Base-by-base conservation (phyloP, 2,888 invertebrate species). In the Brenthis ino region DNA sequence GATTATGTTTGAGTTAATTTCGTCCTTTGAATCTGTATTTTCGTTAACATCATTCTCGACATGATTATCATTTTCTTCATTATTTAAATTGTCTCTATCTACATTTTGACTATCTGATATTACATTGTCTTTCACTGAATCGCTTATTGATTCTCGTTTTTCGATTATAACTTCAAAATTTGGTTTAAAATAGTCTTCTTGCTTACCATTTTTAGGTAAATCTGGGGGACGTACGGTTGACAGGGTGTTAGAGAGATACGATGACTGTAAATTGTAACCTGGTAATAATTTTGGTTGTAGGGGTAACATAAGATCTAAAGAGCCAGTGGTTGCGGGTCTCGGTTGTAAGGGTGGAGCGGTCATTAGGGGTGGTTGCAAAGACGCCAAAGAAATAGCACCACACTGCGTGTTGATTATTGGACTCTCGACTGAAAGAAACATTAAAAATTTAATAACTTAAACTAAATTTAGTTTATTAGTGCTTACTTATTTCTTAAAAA, bases 251-350 rank as follows among this genome's bases (percentile, higher is more conserved):
- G 94, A 89, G 51, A 91, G 81, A 79, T 87, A 93, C 68, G 91
- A 88, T 14, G 92, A 85, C 71, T 93, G 93, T 0, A 91, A 85
- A 80, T 93, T 93, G 83, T 94, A 94, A 48, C 93, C 93, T 57
- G 94, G 94, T 76, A 95, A 89, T 74, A 95, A 88, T 80, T 95
- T 95, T 71, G 96, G 96, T 93, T 96, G 96, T 68, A 96, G 86
- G 70, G 96, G 96, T 80, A 96, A 92, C 87, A 95, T 94, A 75
- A 95, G 94, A 80, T 95, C 95, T 81, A 94, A 87, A 85, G 95
- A 94, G 71, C 95, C 95, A 51, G 95, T 95, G 76, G 95, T 96
- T 61, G 96, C 95, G 74, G 95, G 94, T 75, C 96, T 89, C 58
- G 96, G 95, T 89, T 95, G 95, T 77, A 96, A 84, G 77, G 95